A percentile compares a stretch with the other conserved stretches of the same genome.
Evolutionary conservation across 1,140 invertebrate genomes (phyloP).

Genomic region (Drosophila novamexicana): DNA sequence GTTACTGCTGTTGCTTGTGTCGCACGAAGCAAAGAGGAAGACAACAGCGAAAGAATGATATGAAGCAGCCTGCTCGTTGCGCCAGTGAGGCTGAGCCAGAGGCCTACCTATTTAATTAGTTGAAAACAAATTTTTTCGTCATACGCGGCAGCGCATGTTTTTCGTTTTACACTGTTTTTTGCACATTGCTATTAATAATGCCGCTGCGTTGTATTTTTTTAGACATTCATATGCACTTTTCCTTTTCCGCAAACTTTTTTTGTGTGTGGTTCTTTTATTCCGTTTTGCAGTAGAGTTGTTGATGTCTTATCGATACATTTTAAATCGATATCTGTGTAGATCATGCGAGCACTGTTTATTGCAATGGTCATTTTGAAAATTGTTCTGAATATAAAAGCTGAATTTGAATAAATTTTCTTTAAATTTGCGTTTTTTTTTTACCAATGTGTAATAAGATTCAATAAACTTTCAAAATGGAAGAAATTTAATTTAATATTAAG

Average conservation of each 20-base stretch:
- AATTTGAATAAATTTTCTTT: not conserved
- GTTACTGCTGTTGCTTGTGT: constrained; percentile 56
- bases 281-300: constrained; percentile 56
- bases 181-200: constrained; percentile 50
- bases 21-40: constrained; percentile 69
- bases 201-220: constrained; percentile 53
- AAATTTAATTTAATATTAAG: not conserved
- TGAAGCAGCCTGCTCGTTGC: constrained; percentile 34
- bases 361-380: not conserved
- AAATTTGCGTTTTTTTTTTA: not conserved
- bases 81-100: constrained; percentile 27
- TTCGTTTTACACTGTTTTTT: constrained; percentile 40
- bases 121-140: constrained; percentile 40
- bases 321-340: constrained; percentile 36
- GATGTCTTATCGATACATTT: constrained; percentile 33
- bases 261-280: constrained; percentile 63
- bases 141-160: constrained; percentile 59
- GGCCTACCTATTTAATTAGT: constrained; percentile 41
- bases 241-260: constrained; percentile 74
- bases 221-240: constrained; percentile 68
- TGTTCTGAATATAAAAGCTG: not conserved
- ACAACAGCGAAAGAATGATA: constrained; percentile 56
- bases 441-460: not conserved
- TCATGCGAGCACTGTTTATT: not conserved
- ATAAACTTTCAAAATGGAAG: not conserved